Base-by-base conservation (phyloP, 2,888 invertebrate species). In the Cacoxenus indagator region DNA sequence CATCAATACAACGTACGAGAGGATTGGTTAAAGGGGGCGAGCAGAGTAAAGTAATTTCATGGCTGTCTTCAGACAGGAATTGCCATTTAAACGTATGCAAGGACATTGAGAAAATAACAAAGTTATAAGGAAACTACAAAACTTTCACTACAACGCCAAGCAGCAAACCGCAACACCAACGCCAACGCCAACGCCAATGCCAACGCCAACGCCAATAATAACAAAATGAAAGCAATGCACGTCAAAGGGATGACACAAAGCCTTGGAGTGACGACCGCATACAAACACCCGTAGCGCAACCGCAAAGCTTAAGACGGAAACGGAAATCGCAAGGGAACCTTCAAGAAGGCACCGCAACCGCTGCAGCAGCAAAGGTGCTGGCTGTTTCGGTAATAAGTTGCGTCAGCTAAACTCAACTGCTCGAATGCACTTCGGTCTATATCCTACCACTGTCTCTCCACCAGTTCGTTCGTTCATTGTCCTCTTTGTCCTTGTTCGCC, bases 61-160 rank as follows among this genome's bases (percentile, higher is more conserved):
- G 61, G 61, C 61, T 62, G 61, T 31, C 24, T 62, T 62, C 61
- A 62, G 14, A 37, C 37, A 11, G 8, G 14, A 4, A 37, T 37
- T 37, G 37, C 37, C 2, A 37, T 37, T 37, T 37, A 37, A 37
- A 37, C 37, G 9, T 37, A 11, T 37, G 37, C 37, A 37, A 37
- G 37, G 37, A 37, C 37, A 37, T 37, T 37, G 37, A 45, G 24
- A 24, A 62, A 62, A 62, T 45, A 43, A 62, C 61, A 61, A 37
- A 14, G n/a, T 61, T 24, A 61, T 19, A 43, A 17, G 17, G 43
- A 61, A 43, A 61, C 37, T 22, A 22, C 45, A 62, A 62, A 62
- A 62, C 43, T 62, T 62, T 62, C 43, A 45, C 61, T 62, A 43
- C 43, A 62, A 62, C 24, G 61, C 43, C 61, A 62, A 62, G 43